Evolutionary conservation across 2,888 invertebrate genomes (phyloP), one percentile per base, ranked within the genome.

Genomic region (Diabrotica balteata): DNA sequence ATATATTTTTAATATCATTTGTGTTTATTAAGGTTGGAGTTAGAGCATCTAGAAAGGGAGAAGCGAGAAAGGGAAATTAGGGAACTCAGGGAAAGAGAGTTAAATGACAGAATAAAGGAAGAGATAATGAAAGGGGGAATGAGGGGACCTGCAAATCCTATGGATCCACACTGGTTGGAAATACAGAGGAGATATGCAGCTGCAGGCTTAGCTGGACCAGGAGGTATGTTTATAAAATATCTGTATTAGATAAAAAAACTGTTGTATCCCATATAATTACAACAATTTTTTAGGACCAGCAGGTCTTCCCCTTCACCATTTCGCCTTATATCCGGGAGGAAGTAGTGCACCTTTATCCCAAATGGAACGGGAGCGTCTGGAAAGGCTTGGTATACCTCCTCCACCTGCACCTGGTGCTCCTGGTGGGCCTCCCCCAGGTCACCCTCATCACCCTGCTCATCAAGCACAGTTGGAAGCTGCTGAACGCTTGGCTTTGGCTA

Each of bases 71-170:
- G 92, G 66, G 93, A 93, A 82, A 93, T 93, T 73, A 85, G 93
- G n/a, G 94, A 94, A 79, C 84, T 93, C 60, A 85, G 93, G 22
- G 93, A 93, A 81, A 85, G 93, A 73, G 95, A 95, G 81, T 86
- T 94, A 73, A 92, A 92, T 80, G 94, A 94, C 79, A 87, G 95
- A 73, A 87, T 96, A 73, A 95, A 96, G 85, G 96, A 96, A 80
- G 97, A 95, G 82, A 87, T 95, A 72, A 86, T 93, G 86, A 93
- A 97, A 85, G 89, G 82, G 59, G 83, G 84, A 2, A 84, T 84
- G 84, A 59, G 86, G 74, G 74, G 85, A 3, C 83, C 83, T 77
- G 61, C 84, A 76, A 58, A 83, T 78, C 74, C 82, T 77, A 63
- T 93, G 76, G 93, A 93, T 82, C 93, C 93, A 0, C 84, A 90